Percentiles rank a stretch among this genome's conserved stretches.
Conservation (phyloP, 2,113 vertebrate species). For the Psittacus erithacus region DNA sequence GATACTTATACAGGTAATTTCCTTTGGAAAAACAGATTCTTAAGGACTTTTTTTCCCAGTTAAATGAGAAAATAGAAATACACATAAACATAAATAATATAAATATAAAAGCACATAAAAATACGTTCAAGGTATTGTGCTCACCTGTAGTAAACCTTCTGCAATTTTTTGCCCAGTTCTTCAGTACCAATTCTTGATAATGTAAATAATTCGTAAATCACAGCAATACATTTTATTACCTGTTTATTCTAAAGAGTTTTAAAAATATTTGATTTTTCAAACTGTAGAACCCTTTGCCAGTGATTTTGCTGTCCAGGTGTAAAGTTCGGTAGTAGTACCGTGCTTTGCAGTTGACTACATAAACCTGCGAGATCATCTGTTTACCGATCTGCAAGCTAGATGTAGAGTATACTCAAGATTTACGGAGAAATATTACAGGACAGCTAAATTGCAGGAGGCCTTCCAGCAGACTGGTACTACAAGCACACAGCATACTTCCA, state of each 20-base stretch:
- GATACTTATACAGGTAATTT: neutral
- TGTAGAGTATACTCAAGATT: neutral
- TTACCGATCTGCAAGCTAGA: neutral
- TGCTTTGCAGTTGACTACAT: neutral
- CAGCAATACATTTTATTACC: neutral
- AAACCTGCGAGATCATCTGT: neutral
- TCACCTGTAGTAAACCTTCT: neutral
- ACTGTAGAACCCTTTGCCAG: neutral
- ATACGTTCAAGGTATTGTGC: neutral
- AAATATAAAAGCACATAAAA: neutral
- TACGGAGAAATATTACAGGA: neutral
- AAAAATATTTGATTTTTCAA: neutral
- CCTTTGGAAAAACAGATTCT: neutral
- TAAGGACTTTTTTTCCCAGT: neutral
- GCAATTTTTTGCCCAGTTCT: neutral
- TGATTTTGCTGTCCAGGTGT: neutral
- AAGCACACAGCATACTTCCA: neutral
- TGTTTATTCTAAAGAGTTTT: neutral
- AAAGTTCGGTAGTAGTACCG: neutral
- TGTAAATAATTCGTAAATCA: neutral
- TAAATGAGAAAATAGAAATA: neutral
- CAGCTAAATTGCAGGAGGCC: neutral
- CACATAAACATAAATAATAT: neutral
- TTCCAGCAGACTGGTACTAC: neutral
- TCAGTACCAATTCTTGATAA: neutral